Evolutionary conservation across 1,140 invertebrate species (phyloP).

Genomic region (Lepidurus arcticus): DNA sequence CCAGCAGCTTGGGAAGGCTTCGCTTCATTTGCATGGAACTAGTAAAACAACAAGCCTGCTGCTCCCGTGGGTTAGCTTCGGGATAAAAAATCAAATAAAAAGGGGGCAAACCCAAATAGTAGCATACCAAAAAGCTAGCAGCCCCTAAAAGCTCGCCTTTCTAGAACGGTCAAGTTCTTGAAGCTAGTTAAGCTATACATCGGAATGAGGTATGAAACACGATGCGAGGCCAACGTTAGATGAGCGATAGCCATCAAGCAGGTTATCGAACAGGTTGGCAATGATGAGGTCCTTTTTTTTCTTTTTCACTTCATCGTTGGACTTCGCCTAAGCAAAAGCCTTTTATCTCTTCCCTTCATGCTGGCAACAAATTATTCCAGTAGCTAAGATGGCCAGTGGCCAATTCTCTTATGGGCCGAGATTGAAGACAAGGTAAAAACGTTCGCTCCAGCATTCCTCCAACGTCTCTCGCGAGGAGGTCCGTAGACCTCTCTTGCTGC

Average conservation of each 20-base stretch:
- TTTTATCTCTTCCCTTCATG: neutral
- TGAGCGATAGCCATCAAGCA: conserved; percentile 21
- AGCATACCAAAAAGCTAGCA: neutral
- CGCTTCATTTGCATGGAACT: conserved; percentile 3
- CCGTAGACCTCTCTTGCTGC: neutral
- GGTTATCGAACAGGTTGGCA: conserved; percentile 18
- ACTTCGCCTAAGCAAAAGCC: neutral
- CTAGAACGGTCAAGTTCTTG: neutral
- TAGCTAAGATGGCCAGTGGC: neutral
- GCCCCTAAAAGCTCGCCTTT: neutral
- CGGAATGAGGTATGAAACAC: conserved; percentile 19
- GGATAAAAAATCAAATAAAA: neutral
- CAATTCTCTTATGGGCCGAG: conserved; percentile 1
- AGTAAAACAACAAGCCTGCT: conserved; percentile 16
- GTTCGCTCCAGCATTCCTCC: neutral
- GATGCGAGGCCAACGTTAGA: conserved; percentile 18
- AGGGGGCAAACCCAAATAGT: neutral
- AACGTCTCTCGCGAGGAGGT: neutral
- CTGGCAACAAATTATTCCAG: conserved; percentile 14
- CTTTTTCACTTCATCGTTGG: neutral
- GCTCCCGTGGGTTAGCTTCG: neutral
- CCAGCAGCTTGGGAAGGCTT: neutral
- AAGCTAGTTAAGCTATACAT: conserved; percentile 22
- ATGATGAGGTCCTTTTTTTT: conserved; percentile 4
- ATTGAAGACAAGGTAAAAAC: conserved; percentile 16